These are phyloP conservation scores for Orussus abietinus DNA, from an alignment of 1,140 invertebrate genomes.

Conservation along the genomic window DNA sequence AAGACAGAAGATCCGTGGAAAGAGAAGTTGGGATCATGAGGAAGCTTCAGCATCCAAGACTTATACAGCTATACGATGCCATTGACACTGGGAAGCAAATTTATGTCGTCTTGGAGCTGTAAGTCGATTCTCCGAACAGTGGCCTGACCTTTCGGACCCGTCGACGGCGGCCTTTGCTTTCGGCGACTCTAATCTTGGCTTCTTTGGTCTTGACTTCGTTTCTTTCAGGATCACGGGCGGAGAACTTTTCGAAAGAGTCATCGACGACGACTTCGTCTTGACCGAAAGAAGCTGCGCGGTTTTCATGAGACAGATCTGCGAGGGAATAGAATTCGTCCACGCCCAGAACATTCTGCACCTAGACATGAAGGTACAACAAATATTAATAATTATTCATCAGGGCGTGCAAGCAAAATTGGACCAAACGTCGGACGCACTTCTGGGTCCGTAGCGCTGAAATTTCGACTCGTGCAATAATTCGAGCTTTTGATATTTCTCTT, in stretches of 20 bases:
- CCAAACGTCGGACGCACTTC: too few relatives aligned
- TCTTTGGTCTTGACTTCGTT: too few relatives aligned
- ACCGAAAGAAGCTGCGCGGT: constrained; percentile 93
- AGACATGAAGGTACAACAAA: constrained; percentile 81
- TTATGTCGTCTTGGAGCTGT: constrained; percentile 95
- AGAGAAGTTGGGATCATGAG: constrained; percentile 97
- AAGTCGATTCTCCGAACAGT: too few relatives aligned
- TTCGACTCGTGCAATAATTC: too few relatives aligned
- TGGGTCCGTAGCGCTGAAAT: too few relatives aligned
- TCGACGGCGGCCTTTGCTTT: too few relatives aligned
- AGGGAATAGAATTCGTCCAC: constrained; percentile 95
- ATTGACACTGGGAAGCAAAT: constrained; percentile 90
- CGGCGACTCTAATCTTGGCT: too few relatives aligned
- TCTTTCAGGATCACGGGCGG: constrained; percentile 87
- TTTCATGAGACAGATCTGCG: constrained; percentile 96
- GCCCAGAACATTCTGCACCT: constrained; percentile 90
- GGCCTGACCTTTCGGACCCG: too few relatives aligned
- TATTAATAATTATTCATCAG: constrained; percentile 15
- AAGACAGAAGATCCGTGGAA: constrained; percentile 87
- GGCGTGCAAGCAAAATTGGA: too few relatives aligned
- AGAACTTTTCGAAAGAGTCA: constrained; percentile 96
- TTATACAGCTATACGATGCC: constrained; percentile 95
- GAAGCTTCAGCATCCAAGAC: constrained; percentile 83
- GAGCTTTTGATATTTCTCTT: constrained; percentile 14
- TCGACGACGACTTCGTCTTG: constrained; percentile 95